Conservation (phyloP, 2,797 vertebrate genomes). For the Borostomias antarcticus region DNA sequence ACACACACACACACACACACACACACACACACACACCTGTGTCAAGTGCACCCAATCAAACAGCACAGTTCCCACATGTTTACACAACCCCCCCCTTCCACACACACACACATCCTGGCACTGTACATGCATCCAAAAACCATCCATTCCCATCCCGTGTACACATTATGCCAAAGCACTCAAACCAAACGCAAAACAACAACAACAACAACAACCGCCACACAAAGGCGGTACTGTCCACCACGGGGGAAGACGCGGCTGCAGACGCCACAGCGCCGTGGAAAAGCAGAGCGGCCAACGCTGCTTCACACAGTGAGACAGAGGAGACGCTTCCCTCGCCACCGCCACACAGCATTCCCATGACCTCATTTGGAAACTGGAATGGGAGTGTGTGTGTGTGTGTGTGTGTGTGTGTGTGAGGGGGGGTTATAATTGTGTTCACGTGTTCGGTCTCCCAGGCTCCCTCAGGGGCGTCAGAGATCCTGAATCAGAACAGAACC, state of each 20-base stretch:
- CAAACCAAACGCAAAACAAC: neutral
- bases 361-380: slow-evolving; percentile 24
- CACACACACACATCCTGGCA: neutral
- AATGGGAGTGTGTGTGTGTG: neutral
- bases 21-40: neutral
- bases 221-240: neutral
- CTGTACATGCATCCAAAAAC: neutral
- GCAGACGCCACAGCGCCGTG: neutral
- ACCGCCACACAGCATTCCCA: slow-evolving; percentile 16
- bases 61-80: neutral
- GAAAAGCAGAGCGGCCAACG: slow-evolving; percentile 8
- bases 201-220: too few relatives aligned
- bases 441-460: slow-evolving; percentile 4
- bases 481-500: too few relatives aligned
- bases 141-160: neutral
- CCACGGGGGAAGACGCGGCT: too few relatives aligned
- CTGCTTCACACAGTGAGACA: slow-evolving; percentile 4
- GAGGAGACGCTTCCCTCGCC: slow-evolving; percentile 10
- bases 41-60: neutral
- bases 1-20: neutral
- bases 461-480: neutral
- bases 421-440: slow-evolving; percentile 7
- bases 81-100: neutral
- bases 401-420: neutral
- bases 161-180: neutral